phyloP scores from a whole-genome alignment of 2,113 vertebrate genomes.

The Marcusenius ussheri region DNA sequence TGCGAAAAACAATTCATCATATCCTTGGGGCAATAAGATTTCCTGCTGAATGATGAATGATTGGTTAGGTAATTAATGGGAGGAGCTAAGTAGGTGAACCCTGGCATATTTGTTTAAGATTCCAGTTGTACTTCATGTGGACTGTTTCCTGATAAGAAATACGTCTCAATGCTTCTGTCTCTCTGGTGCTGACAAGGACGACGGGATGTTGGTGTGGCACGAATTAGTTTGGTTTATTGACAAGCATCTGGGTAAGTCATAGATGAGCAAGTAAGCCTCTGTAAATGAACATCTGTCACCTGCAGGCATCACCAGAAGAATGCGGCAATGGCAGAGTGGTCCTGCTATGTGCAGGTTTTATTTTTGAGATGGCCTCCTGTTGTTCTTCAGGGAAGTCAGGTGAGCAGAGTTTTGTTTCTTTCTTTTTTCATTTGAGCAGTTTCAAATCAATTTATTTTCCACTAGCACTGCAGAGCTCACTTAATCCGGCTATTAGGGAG shows the following conservation, averaged over 20 bases:
- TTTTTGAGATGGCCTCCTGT: background rate
- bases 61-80: background rate
- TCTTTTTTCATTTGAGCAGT: background rate
- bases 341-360: background rate
- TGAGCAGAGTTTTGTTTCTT: background rate
- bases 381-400: background rate
- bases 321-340: background rate
- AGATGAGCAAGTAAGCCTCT: background rate
- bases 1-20: background rate
- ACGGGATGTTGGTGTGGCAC: background rate
- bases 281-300: background rate
- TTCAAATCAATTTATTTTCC: background rate
- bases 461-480: background rate
- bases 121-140: background rate
- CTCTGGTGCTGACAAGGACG: background rate
- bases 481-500: background rate
- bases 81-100: background rate
- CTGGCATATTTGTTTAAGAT: background rate
- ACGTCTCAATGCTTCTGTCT: background rate
- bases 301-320: background rate
- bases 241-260: background rate
- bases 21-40: background rate
- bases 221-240: background rate
- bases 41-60: background rate
- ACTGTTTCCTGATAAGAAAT: background rate